Evolutionary conservation across 2,113 vertebrate species (phyloP).

Genomic region (Mastomys natalensis): DNA sequence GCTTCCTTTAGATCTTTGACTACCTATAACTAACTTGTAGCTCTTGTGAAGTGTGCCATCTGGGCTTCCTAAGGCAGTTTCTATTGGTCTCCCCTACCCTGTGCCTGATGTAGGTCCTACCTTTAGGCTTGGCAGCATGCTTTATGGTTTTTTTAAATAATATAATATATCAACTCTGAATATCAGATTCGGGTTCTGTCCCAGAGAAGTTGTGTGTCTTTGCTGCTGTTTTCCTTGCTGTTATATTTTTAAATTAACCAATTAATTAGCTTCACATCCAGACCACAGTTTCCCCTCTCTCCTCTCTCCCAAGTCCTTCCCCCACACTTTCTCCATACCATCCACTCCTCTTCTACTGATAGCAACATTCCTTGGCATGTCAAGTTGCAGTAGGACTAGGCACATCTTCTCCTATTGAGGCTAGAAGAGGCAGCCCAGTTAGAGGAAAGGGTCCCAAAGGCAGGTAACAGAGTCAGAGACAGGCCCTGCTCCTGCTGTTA

Average conservation of each 20-base stretch:
- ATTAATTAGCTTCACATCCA: no score
- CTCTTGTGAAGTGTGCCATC: neutral
- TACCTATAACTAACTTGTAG: neutral
- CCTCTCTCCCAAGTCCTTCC: no score
- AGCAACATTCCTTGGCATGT: no score
- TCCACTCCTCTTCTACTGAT: no score
- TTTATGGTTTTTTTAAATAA: neutral
- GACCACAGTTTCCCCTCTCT: no score
- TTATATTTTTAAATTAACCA: neutral
- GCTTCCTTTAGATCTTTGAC: conserved; percentile 16
- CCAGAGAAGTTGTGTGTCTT: neutral
- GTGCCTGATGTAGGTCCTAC: neutral
- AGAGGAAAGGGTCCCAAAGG: no score
- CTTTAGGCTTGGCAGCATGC: neutral
- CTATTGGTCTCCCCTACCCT: neutral
- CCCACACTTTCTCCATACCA: no score
- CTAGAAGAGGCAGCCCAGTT: no score
- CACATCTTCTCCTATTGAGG: no score
- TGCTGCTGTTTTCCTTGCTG: neutral
- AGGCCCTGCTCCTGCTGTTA: no score
- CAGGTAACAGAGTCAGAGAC: no score
- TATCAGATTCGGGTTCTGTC: neutral
- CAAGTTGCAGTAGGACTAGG: no score
- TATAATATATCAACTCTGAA: neutral
- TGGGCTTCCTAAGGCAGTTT: neutral